A percentile compares a stretch with the other conserved stretches of the same genome.
These are phyloP conservation scores for Holothuria glaberrima DNA, from an alignment of 35 echinoderm and acorn worm species.

Conservation along the genomic window DNA sequence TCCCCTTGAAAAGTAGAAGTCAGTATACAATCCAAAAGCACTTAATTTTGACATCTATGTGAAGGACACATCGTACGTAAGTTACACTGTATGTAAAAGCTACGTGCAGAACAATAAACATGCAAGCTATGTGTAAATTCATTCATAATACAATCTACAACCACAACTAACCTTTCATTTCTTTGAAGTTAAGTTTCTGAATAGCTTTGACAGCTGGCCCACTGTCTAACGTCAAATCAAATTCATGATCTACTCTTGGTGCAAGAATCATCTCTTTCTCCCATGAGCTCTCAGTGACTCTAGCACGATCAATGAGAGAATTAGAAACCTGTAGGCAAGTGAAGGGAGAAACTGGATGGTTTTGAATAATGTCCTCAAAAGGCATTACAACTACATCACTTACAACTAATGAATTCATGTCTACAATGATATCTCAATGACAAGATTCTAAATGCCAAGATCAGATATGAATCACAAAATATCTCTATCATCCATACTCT, in stretches of 20 bases:
- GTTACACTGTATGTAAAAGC: too few relatives aligned
- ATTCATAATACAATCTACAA: not conserved
- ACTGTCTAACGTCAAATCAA: slow-evolving; percentile 96
- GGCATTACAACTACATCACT: not conserved
- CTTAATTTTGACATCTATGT: too few relatives aligned
- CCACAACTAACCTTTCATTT: slow-evolving; percentile 96
- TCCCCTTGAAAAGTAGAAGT: too few relatives aligned
- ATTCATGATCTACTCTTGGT: slow-evolving; percentile 84
- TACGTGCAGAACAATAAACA: too few relatives aligned
- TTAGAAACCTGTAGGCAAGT: slow-evolving; percentile 71
- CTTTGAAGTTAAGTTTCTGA: slow-evolving; percentile 91
- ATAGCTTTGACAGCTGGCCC: slow-evolving; percentile 78
- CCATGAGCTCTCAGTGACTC: slow-evolving; percentile 87
- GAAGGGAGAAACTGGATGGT: not conserved
- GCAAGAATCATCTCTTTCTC: slow-evolving; percentile 99
- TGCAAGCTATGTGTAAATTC: too few relatives aligned
- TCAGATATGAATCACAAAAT: too few relatives aligned
- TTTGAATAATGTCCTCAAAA: not conserved
- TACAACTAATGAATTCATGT: too few relatives aligned
- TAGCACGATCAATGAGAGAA: slow-evolving; percentile 76
- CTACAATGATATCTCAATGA: too few relatives aligned
- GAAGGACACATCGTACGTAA: too few relatives aligned
- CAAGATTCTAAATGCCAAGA: too few relatives aligned
- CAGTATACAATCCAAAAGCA: too few relatives aligned
- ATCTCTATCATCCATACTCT: too few relatives aligned